Evolutionary conservation across 37 sponge, comb jelly and placozoan genomes (phyloP), one percentile per base, ranked within the genome.

Genomic region (Crambe crambe): DNA sequence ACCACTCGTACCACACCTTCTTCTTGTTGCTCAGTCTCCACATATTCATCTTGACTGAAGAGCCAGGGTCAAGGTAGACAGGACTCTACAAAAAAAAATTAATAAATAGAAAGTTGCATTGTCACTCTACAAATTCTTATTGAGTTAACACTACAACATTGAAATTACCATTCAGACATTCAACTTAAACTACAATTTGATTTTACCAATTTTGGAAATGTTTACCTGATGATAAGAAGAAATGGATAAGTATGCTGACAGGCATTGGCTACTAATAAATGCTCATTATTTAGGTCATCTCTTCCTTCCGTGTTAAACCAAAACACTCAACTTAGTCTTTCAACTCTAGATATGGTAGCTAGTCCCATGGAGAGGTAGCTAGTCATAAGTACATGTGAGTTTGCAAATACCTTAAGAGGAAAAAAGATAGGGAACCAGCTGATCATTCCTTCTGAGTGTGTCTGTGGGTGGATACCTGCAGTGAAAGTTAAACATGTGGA

Each of bases 1-100:
- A 80, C 99, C 99, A 98, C 68, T 98, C 99, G 37, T 98, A 98
- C 99, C 99, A 98, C 29, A 98, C 96, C 70, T 93, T 93, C 41
- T 75, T 90, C 31, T 23, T 40, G 18, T 64, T 82, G 26, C 80
- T 65, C 21, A 76, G 61, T 23, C 99, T 69, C 99, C 99, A 98
- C 44, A 98, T 75, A 70, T 86, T 80, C 1, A 89, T 38, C 23
- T 70, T 78, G 27, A 98, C 66, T 35, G 27, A 58, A 10, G 65
- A 70, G 3, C 74, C 72, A 2, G 65, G 1, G 0, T 40, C 58
- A 2, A 98, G 75, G 69, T 71, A 89, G 15, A 91, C 30, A 3
- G 99, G 97, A 5, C 80, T 56, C 85, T 87, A 43, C 31, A 68
- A 0, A 64, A 0, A 69, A 27, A 68, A 8, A 37, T 29, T 10